Evolutionary conservation across 2,888 invertebrate species (phyloP), one percentile per base, ranked within the genome.

Genomic region (Melanostoma scalare): DNA sequence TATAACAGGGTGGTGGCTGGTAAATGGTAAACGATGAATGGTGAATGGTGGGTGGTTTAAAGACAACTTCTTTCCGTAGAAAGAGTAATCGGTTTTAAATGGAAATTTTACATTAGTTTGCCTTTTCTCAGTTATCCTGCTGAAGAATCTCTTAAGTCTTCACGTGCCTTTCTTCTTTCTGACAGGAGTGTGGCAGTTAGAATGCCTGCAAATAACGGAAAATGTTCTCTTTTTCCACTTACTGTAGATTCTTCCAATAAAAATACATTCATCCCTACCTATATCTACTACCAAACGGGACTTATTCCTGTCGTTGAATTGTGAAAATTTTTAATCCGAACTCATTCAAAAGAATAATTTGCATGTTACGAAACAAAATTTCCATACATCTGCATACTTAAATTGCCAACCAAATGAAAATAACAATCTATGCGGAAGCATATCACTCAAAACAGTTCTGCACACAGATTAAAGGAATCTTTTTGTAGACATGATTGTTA

Each of bases 71-170:
- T n/a, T 40, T 38, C 35, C 31, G 38, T 44, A 9, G 68, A 30
- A 56, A 55, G 46, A 40, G 58, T 77, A 82, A 77, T 77, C 73
- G 73, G 53, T 77, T 82, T 55, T 42, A 63, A 69, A 77, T 82
- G 77, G 68, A 74, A 73, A 73, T 73, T 81, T 56, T 31, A 68
- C 48, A 69, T 74, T 61, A 50, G 48, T 63, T 61, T 48, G 58
- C 30, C 69, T 63, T 65, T 63, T 69, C 40, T 46, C 36, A 53
- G 20, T 36, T 50, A 20, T 46, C 3, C 58, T 20, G 36, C 10
- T 68, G 33, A 42, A n/a, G 20, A 36, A 50, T 44, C 4, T 6
- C 4, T 35, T n/a, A 31, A n/a, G 1, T 36, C n/a, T 9, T 10
- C 3, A 30, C 4, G 10, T 46, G 10, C 44, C 10, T 46, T 46